Percentiles rank a stretch among this genome's conserved stretches.
Evolutionary conservation across 2,113 vertebrate genomes (phyloP).

Genomic region (Psittacara wagleri): DNA sequence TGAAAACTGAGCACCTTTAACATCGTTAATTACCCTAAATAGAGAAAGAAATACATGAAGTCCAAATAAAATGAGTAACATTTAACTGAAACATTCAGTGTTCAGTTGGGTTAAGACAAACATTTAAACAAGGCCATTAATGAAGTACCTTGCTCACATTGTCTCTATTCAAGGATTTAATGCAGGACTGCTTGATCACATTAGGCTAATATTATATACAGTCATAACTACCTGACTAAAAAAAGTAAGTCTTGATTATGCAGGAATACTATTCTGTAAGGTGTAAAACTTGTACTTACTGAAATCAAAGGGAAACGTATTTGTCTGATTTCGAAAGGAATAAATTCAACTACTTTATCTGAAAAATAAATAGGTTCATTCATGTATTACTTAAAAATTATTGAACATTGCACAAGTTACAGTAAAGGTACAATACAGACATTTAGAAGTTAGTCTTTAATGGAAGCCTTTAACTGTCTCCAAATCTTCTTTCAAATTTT

Average conservation of each 20-base stretch:
- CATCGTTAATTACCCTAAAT: background rate
- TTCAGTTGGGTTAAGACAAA: background rate
- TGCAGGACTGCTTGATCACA: background rate
- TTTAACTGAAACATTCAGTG: background rate
- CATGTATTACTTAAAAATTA: background rate
- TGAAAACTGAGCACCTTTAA: background rate
- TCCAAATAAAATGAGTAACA: background rate
- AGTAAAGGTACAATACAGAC: background rate
- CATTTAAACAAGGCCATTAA: background rate
- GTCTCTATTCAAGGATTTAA: background rate
- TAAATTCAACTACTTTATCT: background rate
- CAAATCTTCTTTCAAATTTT: background rate
- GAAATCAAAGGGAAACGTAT: background rate
- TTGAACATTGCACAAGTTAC: background rate
- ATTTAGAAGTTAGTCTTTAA: background rate
- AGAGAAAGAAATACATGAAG: background rate
- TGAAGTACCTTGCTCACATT: background rate
- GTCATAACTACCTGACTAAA: background rate
- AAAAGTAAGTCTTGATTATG: background rate
- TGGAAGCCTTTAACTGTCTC: background rate
- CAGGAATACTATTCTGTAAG: background rate
- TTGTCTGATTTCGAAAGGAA: background rate
- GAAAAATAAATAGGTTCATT: background rate
- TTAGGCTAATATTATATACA: background rate
- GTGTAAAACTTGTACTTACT: background rate